Conservation (phyloP, 1,140 invertebrate species). For the Diorhabda elongata region DNA sequence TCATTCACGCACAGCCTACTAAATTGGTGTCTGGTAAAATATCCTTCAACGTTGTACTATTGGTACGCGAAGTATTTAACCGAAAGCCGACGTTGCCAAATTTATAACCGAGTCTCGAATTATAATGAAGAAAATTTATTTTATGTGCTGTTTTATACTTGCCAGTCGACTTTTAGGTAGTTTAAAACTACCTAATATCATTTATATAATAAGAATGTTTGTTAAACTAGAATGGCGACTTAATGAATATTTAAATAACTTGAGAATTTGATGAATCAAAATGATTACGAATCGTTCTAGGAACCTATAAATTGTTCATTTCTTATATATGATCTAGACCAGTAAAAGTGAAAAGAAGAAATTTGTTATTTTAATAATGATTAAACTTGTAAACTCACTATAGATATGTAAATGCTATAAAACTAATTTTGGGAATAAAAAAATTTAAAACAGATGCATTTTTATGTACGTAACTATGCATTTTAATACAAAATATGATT, state of each 20-base stretch:
- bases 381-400: too few relatives aligned
- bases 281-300: neutral
- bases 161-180: too few relatives aligned
- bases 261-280: constrained; percentile 1
- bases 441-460: too few relatives aligned
- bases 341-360: neutral
- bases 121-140: too few relatives aligned
- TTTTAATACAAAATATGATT: neutral
- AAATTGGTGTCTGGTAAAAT: constrained; percentile 15
- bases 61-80: constrained; percentile 7
- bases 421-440: too few relatives aligned
- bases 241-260: neutral
- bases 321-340: neutral
- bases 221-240: neutral
- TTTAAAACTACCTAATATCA: too few relatives aligned
- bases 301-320: neutral
- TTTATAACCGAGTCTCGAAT: too few relatives aligned
- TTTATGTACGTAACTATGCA: neutral
- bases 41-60: neutral
- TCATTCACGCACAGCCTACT: constrained; percentile 12
- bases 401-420: too few relatives aligned
- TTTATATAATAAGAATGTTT: neutral
- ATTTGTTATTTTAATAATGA: too few relatives aligned
- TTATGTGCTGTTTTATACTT: too few relatives aligned
- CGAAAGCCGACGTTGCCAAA: too few relatives aligned